These are phyloP conservation scores for Capitella teleta DNA, from an alignment of 1,140 invertebrate species.

Conservation along the genomic window DNA sequence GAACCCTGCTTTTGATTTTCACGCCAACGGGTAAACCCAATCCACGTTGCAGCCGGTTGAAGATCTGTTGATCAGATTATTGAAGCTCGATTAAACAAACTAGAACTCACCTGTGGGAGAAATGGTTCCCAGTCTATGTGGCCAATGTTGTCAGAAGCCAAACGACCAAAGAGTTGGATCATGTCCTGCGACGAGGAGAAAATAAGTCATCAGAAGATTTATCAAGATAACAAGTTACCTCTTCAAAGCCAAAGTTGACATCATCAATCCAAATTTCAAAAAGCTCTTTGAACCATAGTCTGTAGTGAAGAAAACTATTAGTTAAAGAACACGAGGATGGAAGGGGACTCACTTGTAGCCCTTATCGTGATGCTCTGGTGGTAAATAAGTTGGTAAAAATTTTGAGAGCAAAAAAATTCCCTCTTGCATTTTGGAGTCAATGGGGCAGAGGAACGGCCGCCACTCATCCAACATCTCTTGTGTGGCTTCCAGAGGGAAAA, in stretches of 20 bases:
- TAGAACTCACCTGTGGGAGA: slow-evolving; percentile 49
- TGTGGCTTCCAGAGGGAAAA: slow-evolving; percentile 63
- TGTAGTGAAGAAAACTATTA: slow-evolving; percentile 6
- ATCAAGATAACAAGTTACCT: no score
- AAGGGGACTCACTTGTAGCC: slow-evolving; percentile 47
- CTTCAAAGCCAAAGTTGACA: no score
- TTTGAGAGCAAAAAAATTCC: slow-evolving; percentile 55
- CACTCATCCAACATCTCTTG: slow-evolving; percentile 79
- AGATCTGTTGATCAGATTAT: slow-evolving; percentile 49
- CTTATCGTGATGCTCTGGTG: slow-evolving; percentile 50
- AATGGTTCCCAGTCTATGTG: slow-evolving; percentile 78
- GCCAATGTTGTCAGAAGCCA: slow-evolving; percentile 66
- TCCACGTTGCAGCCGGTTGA: slow-evolving; percentile 61
- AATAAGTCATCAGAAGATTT: no score
- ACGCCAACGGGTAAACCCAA: slow-evolving; percentile 70
- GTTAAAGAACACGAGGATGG: slow-evolving; percentile 5
- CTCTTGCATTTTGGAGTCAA: slow-evolving; percentile 49
- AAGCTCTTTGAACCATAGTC: not conserved
- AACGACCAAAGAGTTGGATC: slow-evolving; percentile 58
- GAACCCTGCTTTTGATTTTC: no score
- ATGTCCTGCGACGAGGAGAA: no score
- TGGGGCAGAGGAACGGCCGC: slow-evolving; percentile 61
- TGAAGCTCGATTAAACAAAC: no score
- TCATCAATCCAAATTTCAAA: no score
- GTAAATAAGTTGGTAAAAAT: slow-evolving; percentile 64